Conservation (phyloP, 2,113 vertebrate species). For the Morone saxatilis region DNA sequence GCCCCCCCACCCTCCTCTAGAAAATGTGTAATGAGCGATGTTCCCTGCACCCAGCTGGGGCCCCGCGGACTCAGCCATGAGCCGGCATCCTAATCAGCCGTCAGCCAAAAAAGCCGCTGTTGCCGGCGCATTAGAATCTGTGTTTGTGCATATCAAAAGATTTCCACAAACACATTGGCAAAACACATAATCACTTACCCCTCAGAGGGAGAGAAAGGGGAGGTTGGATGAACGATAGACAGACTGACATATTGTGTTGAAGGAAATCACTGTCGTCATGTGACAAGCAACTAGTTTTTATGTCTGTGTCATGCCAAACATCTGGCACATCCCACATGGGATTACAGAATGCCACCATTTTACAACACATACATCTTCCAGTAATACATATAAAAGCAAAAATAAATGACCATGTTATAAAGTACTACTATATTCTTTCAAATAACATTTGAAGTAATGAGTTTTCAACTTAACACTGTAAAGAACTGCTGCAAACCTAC, state of each 20-base stretch:
- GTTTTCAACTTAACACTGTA: too few species aligned
- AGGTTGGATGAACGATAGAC: slow-evolving; percentile 36
- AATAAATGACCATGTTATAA: too few species aligned
- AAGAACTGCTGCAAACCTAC: too few species aligned
- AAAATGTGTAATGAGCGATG: slow-evolving; percentile 86
- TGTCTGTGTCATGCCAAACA: too few species aligned
- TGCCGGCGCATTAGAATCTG: slow-evolving; percentile 79
- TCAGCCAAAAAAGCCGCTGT: slow-evolving; percentile 76
- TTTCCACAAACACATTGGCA: slow-evolving; percentile 79
- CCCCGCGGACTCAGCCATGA: slow-evolving; percentile 83
- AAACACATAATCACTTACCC: slow-evolving; percentile 84
- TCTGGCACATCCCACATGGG: too few species aligned
- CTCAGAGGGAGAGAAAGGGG: slow-evolving; percentile 55
- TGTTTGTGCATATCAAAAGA: slow-evolving; percentile 86
- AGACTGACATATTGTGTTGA: slow-evolving; percentile 49
- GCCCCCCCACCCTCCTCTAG: slow-evolving; percentile 54
- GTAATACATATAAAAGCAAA: too few species aligned
- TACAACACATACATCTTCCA: too few species aligned
- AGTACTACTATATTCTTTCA: too few species aligned
- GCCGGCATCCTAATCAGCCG: slow-evolving; percentile 86
- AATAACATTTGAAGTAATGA: too few species aligned
- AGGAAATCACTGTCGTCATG: slow-evolving; percentile 39
- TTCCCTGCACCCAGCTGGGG: slow-evolving; percentile 86
- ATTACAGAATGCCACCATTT: too few species aligned
- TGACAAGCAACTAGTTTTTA: slow-evolving; percentile 1